These are phyloP conservation scores for Hypolimnas misippus DNA, from an alignment of 2,888 invertebrate species.

Conservation along the genomic window DNA sequence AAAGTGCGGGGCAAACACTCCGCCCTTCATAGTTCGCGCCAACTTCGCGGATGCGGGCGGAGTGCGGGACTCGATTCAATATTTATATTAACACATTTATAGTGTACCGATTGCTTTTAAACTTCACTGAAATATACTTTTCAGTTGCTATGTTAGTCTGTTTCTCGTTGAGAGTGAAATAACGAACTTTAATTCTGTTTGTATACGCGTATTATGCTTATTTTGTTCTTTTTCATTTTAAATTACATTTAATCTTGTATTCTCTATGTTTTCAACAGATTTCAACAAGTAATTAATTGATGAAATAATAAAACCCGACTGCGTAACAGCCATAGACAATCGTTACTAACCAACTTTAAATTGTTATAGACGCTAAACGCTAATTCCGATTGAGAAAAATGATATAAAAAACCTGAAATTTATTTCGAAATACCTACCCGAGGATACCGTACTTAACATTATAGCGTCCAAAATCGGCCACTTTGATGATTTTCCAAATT, in stretches of 20 bases:
- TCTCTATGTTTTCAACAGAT: background rate
- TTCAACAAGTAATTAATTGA: too few species aligned
- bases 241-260: background rate
- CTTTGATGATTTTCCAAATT: too few species aligned
- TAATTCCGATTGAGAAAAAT: too few species aligned
- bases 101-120: slow-evolving; percentile 49
- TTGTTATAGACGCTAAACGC: too few species aligned
- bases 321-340: too few species aligned
- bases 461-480: too few species aligned
- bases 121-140: slow-evolving; percentile 21
- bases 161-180: background rate
- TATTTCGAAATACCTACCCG: too few species aligned
- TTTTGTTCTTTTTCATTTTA: background rate
- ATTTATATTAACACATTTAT: slow-evolving; percentile 40
- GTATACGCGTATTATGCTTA: too few species aligned
- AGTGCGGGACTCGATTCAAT: slow-evolving; percentile 42
- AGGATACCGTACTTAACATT: too few species aligned
- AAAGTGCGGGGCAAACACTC: slow-evolving; percentile 45
- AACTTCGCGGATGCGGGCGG: slow-evolving; percentile 43
- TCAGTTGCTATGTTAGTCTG: background rate
- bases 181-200: background rate
- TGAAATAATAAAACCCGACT: too few species aligned
- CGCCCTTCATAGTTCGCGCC: slow-evolving; percentile 38
- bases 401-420: too few species aligned
- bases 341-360: too few species aligned